A percentile compares a stretch with the other conserved stretches of the same genome.
phyloP scores from a whole-genome alignment of 2,888 invertebrate genomes.

The Gibbula magus region DNA sequence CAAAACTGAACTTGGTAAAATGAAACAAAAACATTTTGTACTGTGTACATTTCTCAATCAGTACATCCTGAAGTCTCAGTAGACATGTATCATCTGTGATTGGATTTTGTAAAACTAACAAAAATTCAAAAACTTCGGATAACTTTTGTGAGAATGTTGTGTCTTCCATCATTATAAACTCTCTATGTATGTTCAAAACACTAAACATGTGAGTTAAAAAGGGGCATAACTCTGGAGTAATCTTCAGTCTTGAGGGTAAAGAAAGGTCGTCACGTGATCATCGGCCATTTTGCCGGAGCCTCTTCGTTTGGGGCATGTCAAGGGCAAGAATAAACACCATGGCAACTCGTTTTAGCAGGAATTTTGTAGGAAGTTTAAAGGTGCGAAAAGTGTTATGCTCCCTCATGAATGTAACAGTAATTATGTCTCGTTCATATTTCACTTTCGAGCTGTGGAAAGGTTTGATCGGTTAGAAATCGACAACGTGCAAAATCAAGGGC shows the following conservation, averaged over 20 bases:
- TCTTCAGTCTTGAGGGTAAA: background rate
- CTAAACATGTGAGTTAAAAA: background rate
- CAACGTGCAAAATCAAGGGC: no score
- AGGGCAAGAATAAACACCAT: constrained; percentile 28
- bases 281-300: constrained; percentile 36
- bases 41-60: constrained; percentile 5
- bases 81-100: constrained; percentile 34
- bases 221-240: constrained; percentile 8
- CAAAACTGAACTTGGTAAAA: background rate
- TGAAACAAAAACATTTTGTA: background rate
- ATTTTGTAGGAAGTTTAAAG: constrained; percentile 32
- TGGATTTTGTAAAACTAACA: constrained; percentile 23
- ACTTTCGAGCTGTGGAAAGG: no score
- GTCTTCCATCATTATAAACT: background rate
- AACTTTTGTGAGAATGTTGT: background rate
- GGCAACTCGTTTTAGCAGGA: constrained; percentile 39
- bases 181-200: background rate
- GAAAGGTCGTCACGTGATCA: constrained; percentile 35
- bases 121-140: constrained; percentile 26
- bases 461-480: no score
- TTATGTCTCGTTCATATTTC: no score
- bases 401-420: no score
- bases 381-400: background rate
- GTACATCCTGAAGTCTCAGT: constrained; percentile 32
- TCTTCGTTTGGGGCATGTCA: constrained; percentile 30